Conservation (phyloP, 2,113 vertebrate genomes). For the Oncorhynchus masou region DNA sequence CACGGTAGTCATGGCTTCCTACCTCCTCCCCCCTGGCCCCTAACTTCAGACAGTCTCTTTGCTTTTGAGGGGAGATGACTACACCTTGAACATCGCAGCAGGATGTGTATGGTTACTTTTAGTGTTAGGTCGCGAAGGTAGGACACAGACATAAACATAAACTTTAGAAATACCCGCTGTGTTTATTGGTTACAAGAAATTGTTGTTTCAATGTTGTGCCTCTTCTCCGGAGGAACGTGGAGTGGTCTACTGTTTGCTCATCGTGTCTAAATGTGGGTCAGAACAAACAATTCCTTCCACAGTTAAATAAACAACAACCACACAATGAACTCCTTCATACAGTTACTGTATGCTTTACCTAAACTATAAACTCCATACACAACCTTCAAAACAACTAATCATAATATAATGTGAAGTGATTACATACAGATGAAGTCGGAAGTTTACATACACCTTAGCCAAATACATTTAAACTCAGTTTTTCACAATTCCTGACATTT, state of each 20-base stretch:
- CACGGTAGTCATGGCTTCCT: constrained; percentile 76
- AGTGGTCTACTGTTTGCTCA: constrained; percentile 29
- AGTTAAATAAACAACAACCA: neutral
- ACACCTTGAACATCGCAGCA: constrained; percentile 68
- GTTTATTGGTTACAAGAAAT: constrained; percentile 65
- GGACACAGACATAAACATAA: constrained; percentile 73
- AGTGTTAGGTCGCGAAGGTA: constrained; percentile 67
- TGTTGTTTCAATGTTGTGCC: constrained; percentile 62
- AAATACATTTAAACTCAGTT: no score
- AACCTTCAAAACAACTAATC: no score
- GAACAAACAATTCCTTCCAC: constrained; percentile 27
- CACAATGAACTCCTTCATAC: neutral
- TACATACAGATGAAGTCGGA: no score
- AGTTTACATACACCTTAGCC: no score
- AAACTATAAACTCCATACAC: no score
- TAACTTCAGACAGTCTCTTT: constrained; percentile 73
- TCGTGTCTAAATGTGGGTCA: constrained; percentile 27
- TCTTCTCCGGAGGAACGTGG: constrained; percentile 28
- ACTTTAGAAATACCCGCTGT: constrained; percentile 71
- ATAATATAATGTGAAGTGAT: no score
- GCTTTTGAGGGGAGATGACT: constrained; percentile 70
- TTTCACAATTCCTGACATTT: no score
- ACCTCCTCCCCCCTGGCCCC: constrained; percentile 39
- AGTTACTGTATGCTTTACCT: neutral
- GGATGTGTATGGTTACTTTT: constrained; percentile 68